Evolutionary conservation across 37 sponge, comb jelly and placozoan species (phyloP).

Genomic region (Geodia barretti): DNA sequence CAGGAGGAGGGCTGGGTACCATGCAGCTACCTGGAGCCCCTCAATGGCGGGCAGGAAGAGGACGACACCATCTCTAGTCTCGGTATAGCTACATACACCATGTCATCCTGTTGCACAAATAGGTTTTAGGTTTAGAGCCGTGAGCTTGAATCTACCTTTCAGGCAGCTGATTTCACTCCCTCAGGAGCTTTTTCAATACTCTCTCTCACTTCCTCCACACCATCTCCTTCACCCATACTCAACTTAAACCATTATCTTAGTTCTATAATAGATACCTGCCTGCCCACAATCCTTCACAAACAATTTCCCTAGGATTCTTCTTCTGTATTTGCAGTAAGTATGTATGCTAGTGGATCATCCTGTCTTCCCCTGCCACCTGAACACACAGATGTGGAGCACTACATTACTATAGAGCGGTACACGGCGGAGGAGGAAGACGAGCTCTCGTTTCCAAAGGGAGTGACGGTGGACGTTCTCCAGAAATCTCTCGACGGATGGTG

Average conservation of each 20-base stretch:
- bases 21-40: conserved; percentile 71
- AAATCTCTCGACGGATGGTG: conserved; percentile 89
- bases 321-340: too few relatives aligned
- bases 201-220: too few relatives aligned
- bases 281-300: too few relatives aligned
- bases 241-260: too few relatives aligned
- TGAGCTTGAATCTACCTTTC: too few relatives aligned
- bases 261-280: too few relatives aligned
- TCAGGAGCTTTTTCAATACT: not conserved
- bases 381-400: conserved; percentile 48
- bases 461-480: conserved; percentile 52
- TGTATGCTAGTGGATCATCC: too few relatives aligned
- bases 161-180: not conserved
- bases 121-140: too few relatives aligned
- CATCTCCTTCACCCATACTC: too few relatives aligned
- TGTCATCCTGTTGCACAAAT: too few relatives aligned
- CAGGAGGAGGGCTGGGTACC: conserved; percentile 85
- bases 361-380: too few relatives aligned
- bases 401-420: conserved; percentile 47
- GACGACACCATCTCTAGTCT: conserved; percentile 22
- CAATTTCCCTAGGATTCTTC: too few relatives aligned
- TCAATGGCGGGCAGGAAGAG: conserved; percentile 18
- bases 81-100: conserved; percentile 23
- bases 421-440: conserved; percentile 82
- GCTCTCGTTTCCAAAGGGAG: conserved; percentile 55